Evolutionary conservation across 64 coral and sea anemone species (phyloP), one percentile per base, ranked within the genome.

Genomic region (Porites lutea): DNA sequence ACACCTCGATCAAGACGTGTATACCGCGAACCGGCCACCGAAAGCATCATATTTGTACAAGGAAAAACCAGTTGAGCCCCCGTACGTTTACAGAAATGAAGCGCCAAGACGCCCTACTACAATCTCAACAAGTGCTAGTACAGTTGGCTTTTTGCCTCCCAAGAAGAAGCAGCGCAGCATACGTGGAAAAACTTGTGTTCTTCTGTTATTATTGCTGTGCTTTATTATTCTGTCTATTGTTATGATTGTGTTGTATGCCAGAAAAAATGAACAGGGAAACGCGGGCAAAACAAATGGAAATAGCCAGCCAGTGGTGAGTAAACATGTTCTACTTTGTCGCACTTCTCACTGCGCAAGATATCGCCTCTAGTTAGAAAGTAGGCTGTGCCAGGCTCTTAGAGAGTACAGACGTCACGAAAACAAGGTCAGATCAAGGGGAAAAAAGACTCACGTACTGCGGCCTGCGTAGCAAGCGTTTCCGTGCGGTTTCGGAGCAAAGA

Each of bases 201-300:
- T 74, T 27, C 27, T 69, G 8, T 4, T 65, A 4, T 18, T 84
- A 47, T 48, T 84, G 6, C 47, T 20, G 7, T 52, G 64, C 3
- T 84, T 84, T 12, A 52, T 84, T 7, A 19, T 64, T 68, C 23
- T 84, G 63, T 67, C 63, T 16, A 14, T 84, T 50, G 81, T 84
- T 0, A 84, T 84, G 81, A 52, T 67, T 0, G 81, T 64, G 8
- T 46, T 84, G 63, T 84, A 84, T 46, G 13, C 52, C 37, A 22
- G 18, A 65, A 84, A 66, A 13, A 48, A 4, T 46, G 58, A 65
- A n/a, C 5, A 65, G 19, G 44, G 2, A 51, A 69, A 10, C 16
- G 59, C 4, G 2, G n/a, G 65, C 10, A 23, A 82, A 5, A 37
- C 27, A 37, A 48, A 84, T 6, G 61, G 45, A 18, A 83, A 65